Percentiles rank a stretch among this genome's conserved stretches.
Conservation (phyloP, 2,888 invertebrate species). For the Drosophila neonasuta region DNA sequence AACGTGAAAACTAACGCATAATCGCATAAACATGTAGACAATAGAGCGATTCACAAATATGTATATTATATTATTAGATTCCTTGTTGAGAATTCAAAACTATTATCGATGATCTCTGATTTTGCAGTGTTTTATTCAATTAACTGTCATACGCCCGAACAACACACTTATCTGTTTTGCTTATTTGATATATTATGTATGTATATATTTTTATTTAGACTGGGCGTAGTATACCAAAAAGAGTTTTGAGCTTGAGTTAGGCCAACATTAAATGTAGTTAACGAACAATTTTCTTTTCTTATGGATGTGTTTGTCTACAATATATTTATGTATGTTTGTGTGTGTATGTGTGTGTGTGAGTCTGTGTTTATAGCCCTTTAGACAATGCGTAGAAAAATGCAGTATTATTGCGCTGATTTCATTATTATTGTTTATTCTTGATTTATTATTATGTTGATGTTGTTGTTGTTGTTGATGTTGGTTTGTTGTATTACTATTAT, state of each 20-base stretch:
- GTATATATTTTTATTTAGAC: slow-evolving; percentile 11
- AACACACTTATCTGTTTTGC: slow-evolving; percentile 14
- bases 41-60: slow-evolving; percentile 3
- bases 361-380: slow-evolving; percentile 19
- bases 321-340: not conserved
- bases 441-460: slow-evolving; percentile 21
- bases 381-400: slow-evolving; percentile 47
- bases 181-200: slow-evolving; percentile 11
- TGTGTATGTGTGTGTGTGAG: slow-evolving; percentile 10
- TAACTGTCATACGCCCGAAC: slow-evolving; percentile 16
- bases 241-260: slow-evolving; percentile 24
- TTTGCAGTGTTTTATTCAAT: slow-evolving; percentile 20
- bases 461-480: not conserved
- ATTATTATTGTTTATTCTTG: slow-evolving; percentile 19
- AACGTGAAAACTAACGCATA: not conserved
- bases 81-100: slow-evolving; percentile 9
- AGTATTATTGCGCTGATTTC: slow-evolving; percentile 37
- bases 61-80: not conserved
- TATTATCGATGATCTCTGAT: slow-evolving; percentile 4
- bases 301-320: slow-evolving; percentile 2
- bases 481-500: slow-evolving; percentile 1
- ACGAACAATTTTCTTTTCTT: slow-evolving; percentile 16
- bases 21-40: not conserved
- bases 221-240: slow-evolving; percentile 7
- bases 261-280: slow-evolving; percentile 31